These are phyloP conservation scores for Balanococcus diminutus DNA, from an alignment of 2,888 invertebrate genomes.

Conservation along the genomic window DNA sequence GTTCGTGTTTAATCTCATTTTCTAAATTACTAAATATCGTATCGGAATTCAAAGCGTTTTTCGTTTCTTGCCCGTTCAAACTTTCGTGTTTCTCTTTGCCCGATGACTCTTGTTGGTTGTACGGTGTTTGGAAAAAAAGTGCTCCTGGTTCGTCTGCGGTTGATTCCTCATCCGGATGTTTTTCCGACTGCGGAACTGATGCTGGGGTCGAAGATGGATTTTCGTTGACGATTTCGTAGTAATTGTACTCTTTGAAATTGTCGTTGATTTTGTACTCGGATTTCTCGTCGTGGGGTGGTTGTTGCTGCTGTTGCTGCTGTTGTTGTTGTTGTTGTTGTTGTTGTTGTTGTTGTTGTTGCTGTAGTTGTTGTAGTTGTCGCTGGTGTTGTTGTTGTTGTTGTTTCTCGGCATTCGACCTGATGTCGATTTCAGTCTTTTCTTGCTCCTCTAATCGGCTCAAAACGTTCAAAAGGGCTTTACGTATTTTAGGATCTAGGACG, in stretches of 20 bases:
- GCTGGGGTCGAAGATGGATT: not conserved
- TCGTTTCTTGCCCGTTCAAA: slow-evolving; percentile 38
- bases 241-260: slow-evolving; percentile 30
- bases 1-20: slow-evolving; percentile 4
- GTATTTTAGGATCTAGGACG: slow-evolving; percentile 74
- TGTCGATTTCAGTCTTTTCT: slow-evolving; percentile 58
- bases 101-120: not conserved
- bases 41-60: not conserved
- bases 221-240: not conserved
- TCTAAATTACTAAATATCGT: not conserved
- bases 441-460: slow-evolving; percentile 76
- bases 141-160: slow-evolving; percentile 47
- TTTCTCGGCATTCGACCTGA: not conserved
- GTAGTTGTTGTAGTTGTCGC: not conserved
- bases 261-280: slow-evolving; percentile 49
- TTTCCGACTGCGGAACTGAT: too few relatives aligned
- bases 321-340: too few relatives aligned
- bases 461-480: slow-evolving; percentile 77
- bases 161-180: not conserved
- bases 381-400: not conserved
- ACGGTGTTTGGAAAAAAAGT: slow-evolving; percentile 43
- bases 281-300: slow-evolving; percentile 41
- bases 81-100: not conserved
- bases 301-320: not conserved
- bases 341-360: slow-evolving; percentile 7